phyloP scores from a whole-genome alignment of 1,140 invertebrate species.

The Diabrotica undecimpunctata region DNA sequence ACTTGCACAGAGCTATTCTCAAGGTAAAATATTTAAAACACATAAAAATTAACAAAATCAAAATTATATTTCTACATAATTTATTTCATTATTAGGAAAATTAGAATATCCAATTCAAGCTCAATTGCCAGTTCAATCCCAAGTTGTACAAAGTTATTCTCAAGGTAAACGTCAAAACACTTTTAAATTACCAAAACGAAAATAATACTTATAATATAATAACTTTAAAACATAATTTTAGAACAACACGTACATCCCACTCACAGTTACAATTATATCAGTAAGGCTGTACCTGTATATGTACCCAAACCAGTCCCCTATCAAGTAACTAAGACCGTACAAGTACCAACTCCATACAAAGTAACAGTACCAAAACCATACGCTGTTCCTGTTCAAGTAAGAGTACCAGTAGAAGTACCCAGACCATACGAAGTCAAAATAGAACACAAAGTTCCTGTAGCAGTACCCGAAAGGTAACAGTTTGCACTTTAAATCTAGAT shows the following conservation, averaged over 20 bases:
- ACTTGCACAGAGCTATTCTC: too few relatives aligned
- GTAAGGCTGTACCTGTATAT: slow-evolving; percentile 17
- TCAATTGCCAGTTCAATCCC: too few relatives aligned
- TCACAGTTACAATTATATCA: slow-evolving; percentile 6
- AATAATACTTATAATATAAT: background rate
- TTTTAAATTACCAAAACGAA: slow-evolving; percentile 5
- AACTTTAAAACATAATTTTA: background rate
- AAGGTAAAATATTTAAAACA: too few relatives aligned
- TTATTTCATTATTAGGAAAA: too few relatives aligned
- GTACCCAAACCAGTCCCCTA: slow-evolving; percentile 25
- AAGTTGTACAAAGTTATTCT: too few relatives aligned
- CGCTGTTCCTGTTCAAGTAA: slow-evolving; percentile 38
- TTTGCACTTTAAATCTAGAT: background rate
- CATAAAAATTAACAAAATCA: too few relatives aligned
- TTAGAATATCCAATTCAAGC: too few relatives aligned
- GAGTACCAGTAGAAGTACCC: slow-evolving; percentile 31
- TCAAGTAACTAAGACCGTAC: slow-evolving; percentile 20
- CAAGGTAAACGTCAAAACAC: too few relatives aligned
- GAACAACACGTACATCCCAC: background rate
- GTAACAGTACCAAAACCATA: slow-evolving; percentile 35
- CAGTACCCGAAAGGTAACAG: slow-evolving; percentile 15
- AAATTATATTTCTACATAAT: too few relatives aligned
- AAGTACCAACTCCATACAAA: slow-evolving; percentile 31
- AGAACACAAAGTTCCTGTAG: slow-evolving; percentile 27
- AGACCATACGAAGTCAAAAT: slow-evolving; percentile 31